Percentiles rank a stretch among this genome's conserved stretches.
Conservation (phyloP, 2,797 vertebrate genomes). For the Poeciliopsis paucimaculata region DNA sequence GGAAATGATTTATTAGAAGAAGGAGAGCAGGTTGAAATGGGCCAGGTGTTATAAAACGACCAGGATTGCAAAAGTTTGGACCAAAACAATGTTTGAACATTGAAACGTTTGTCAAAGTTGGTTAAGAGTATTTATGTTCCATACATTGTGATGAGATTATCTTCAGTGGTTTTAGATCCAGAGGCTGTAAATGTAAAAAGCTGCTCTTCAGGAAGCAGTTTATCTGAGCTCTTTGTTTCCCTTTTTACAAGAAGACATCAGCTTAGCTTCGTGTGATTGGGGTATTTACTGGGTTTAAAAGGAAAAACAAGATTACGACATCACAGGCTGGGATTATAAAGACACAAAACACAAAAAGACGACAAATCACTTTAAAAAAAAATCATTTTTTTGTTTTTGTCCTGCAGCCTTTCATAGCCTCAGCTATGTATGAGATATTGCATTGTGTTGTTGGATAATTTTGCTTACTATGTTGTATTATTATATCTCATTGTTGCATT, state of each 20-base stretch:
- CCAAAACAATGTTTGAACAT: slow-evolving; percentile 47
- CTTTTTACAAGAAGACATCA: slow-evolving; percentile 74
- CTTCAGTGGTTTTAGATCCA: slow-evolving; percentile 51
- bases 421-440: neutral
- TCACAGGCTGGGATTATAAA: slow-evolving; percentile 76
- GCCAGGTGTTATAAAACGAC: slow-evolving; percentile 33
- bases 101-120: slow-evolving; percentile 34
- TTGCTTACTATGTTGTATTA: neutral
- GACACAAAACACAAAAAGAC: slow-evolving; percentile 67
- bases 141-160: slow-evolving; percentile 53
- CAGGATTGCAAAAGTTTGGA: slow-evolving; percentile 45
- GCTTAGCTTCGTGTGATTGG: slow-evolving; percentile 73
- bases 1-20: slow-evolving; percentile 45
- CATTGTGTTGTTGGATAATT: neutral
- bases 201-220: slow-evolving; percentile 64
- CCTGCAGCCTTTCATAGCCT: neutral
- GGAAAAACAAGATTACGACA: slow-evolving; percentile 74
- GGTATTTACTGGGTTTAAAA: slow-evolving; percentile 70
- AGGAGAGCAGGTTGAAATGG: slow-evolving; percentile 31
- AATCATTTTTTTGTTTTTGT: slow-evolving; percentile 58
- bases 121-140: slow-evolving; percentile 40
- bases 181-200: slow-evolving; percentile 38
- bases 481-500: neutral
- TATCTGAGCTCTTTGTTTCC: slow-evolving; percentile 66
- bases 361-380: slow-evolving; percentile 68